Conservation (phyloP, 2,888 invertebrate genomes). For the Deilephila elpenor region DNA sequence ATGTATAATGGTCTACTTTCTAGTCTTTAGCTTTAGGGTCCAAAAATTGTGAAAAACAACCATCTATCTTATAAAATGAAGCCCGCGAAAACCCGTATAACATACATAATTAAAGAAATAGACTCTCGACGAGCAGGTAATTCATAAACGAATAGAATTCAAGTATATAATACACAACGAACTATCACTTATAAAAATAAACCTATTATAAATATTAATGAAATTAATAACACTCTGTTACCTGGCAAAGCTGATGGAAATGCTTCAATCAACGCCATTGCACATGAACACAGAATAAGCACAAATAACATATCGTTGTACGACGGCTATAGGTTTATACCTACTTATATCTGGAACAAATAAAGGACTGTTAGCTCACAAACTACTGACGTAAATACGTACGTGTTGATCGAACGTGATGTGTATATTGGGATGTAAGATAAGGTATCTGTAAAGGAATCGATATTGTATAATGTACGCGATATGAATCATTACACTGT, state of each 20-base stretch:
- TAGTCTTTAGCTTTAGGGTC: no score
- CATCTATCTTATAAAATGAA: no score
- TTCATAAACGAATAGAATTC: neutral
- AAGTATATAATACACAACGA: neutral
- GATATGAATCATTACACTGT: neutral
- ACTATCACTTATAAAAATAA: neutral
- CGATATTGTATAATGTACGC: neutral
- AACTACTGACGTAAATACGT: neutral
- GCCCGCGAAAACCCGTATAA: no score
- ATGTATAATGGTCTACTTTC: no score
- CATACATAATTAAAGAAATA: no score
- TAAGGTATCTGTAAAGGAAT: slow-evolving; percentile 1
- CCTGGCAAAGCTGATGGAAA: slow-evolving; percentile 24
- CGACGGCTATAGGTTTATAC: neutral
- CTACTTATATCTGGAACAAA: slow-evolving; percentile 17
- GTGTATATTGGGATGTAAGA: slow-evolving; percentile 9
- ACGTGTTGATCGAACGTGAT: neutral
- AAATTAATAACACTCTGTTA: neutral
- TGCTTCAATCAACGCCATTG: slow-evolving; percentile 4
- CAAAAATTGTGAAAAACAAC: no score
- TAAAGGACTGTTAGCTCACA: neutral
- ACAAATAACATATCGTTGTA: neutral
- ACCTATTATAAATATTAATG: neutral
- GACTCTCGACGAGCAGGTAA: no score
- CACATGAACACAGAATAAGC: slow-evolving; percentile 11